Base-by-base conservation (phyloP, 2,888 invertebrate genomes). In the Andricus curvator region DNA sequence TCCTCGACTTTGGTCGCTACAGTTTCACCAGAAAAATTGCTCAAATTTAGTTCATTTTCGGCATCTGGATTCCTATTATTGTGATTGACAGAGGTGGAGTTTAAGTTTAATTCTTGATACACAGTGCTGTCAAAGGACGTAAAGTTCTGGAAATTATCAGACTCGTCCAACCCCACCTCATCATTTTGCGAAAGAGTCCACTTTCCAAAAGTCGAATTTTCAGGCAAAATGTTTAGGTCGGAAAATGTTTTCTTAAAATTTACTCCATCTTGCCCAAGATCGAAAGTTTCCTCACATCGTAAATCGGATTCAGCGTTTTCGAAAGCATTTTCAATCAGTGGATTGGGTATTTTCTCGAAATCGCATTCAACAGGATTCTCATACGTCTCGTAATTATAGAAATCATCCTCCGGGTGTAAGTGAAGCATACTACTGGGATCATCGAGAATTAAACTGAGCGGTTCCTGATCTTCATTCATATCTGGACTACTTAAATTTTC, bases 391-490 rank as follows among this genome's bases (percentile, higher is more conserved):
- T 91, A 92, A 77, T 89, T 86, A 74, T 91, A 91, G 78, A 92
- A 90, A 85, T 90, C 90, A 60, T 89, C 85, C 6, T 89, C 89
- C 44, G 90, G 88, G 25, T 84, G 85, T 3, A 81, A 64, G 13
- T 90, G 90, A 15, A 85, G 85, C 62, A 86, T 82, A 66, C 81
- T 87, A 44, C 88, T 83, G 9, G 91, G 91, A 87, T 91, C 91
- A 78, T 91, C 92, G 51, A 92, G 82, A 77, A 89, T 90, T 56
- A 92, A 82, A 80, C 91, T 91, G 37, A 91, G 82, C 5, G 92
- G 89, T 81, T 92, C 92, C 5, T 88, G 82, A 64, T 92, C 90
- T 33, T 91, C 89, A 29, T 84, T 87, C 20, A 81, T 79, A 62
- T 89, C 90, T 25, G 88, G 79, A 84, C 88, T 88, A 56, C 88